Percentiles rank a stretch among this genome's conserved stretches.
These are phyloP conservation scores for Scaptomyza montana DNA, from an alignment of 1,140 invertebrate genomes.

Conservation along the genomic window DNA sequence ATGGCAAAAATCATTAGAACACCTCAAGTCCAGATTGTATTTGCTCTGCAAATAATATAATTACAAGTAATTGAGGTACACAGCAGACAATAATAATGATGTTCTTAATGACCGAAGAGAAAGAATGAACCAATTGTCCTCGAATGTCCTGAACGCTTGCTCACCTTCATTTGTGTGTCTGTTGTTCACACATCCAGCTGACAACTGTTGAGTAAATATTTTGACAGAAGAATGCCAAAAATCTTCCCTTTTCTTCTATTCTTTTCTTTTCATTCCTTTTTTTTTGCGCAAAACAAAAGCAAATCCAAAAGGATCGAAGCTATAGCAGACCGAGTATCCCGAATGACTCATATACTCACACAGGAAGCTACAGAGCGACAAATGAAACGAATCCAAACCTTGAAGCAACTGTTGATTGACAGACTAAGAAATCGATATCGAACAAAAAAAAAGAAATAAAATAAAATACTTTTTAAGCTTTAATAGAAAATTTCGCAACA, in stretches of 20 bases:
- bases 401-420: background rate
- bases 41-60: constrained; percentile 74
- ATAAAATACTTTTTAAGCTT: no score
- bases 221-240: constrained; percentile 83
- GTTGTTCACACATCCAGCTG: constrained; percentile 46
- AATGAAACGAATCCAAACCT: background rate
- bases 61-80: constrained; percentile 69
- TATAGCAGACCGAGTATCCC: background rate
- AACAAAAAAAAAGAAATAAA: background rate
- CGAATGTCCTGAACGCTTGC: constrained; percentile 52
- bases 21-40: constrained; percentile 22
- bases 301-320: constrained; percentile 10
- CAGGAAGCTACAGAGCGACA: constrained; percentile 13
- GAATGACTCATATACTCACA: constrained; percentile 26
- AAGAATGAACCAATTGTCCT: constrained; percentile 21
- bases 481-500: no score
- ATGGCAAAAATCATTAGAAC: constrained; percentile 26
- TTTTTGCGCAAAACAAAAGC: constrained; percentile 19
- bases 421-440: no score
- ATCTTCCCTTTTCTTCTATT: constrained; percentile 28
- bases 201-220: constrained; percentile 81
- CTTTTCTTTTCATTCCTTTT: constrained; percentile 8
- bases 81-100: background rate
- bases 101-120: background rate
- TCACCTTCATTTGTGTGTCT: background rate